Conservation (phyloP, 1,140 invertebrate species). For the Drosophila obscura region DNA sequence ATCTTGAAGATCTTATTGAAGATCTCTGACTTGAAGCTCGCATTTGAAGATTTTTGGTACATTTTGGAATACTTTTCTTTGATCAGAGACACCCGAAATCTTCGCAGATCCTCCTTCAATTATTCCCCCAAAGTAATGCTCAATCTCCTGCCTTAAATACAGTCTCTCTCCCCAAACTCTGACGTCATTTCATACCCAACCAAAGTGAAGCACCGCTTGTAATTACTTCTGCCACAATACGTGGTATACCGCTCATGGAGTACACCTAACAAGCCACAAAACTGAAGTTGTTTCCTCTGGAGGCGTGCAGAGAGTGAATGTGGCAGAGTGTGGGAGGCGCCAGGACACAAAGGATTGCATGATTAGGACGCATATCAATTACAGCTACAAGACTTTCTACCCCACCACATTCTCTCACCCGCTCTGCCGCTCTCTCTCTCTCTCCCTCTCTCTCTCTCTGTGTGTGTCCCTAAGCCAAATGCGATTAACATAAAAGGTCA, state of each 20-base stretch:
- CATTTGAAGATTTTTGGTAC: too few species aligned
- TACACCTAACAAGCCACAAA: slow-evolving; percentile 38
- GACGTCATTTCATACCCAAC: slow-evolving; percentile 18
- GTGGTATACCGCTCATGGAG: background rate
- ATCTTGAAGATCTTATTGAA: too few species aligned
- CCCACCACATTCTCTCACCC: too few species aligned
- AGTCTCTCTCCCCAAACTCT: background rate
- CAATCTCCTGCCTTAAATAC: too few species aligned
- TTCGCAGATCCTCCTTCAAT: too few species aligned
- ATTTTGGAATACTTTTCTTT: too few species aligned
- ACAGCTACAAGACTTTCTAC: slow-evolving; percentile 69
- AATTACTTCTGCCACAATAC: slow-evolving; percentile 37
- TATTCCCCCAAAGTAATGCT: too few species aligned
- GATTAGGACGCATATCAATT: slow-evolving; percentile 81
- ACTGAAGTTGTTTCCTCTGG: slow-evolving; percentile 32
- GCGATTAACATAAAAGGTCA: slow-evolving; percentile 82
- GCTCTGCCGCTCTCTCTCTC: background rate
- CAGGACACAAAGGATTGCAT: slow-evolving; percentile 68
- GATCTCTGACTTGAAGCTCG: too few species aligned
- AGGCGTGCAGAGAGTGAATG: too few species aligned
- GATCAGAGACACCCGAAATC: too few species aligned
- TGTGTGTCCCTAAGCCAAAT: slow-evolving; percentile 41
- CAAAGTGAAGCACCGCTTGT: slow-evolving; percentile 17
- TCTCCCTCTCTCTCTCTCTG: slow-evolving; percentile 3
- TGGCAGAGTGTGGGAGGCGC: background rate